Conservation (phyloP, 2,797 vertebrate genomes). For the Anableps anableps region DNA sequence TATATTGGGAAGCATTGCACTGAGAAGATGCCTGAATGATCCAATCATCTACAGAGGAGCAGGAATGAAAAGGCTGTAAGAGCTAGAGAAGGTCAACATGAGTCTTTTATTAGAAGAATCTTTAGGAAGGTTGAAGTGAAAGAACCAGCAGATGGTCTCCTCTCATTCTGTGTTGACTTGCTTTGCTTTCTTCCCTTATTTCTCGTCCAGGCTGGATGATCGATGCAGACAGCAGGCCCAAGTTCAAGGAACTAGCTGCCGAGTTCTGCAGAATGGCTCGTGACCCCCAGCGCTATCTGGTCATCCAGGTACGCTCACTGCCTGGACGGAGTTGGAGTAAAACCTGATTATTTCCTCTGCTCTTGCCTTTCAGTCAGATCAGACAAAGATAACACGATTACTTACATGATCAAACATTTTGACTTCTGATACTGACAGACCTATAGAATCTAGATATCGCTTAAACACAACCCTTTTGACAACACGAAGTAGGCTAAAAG, state of each 20-base stretch:
- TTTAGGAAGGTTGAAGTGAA: slow-evolving; percentile 4
- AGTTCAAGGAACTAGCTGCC: slow-evolving; percentile 96
- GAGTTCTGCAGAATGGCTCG: slow-evolving; percentile 99
- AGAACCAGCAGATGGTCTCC: neutral
- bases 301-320: slow-evolving; percentile 88
- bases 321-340: neutral
- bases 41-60: neutral
- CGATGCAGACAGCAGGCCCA: slow-evolving; percentile 96
- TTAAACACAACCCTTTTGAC: neutral
- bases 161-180: neutral
- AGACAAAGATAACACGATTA: neutral
- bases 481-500: neutral
- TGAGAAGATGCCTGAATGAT: no score
- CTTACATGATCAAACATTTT: neutral
- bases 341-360: neutral
- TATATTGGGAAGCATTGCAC: neutral
- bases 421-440: neutral
- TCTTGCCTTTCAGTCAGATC: neutral
- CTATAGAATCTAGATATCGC: neutral
- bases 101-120: slow-evolving; percentile 5
- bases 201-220: slow-evolving; percentile 96
- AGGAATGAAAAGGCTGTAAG: neutral
- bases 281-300: slow-evolving; percentile 96
- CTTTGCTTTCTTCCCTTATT: neutral
- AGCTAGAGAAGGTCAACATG: neutral